These are phyloP conservation scores for Leucoma salicis DNA, from an alignment of 2,888 invertebrate genomes.

Conservation along the genomic window DNA sequence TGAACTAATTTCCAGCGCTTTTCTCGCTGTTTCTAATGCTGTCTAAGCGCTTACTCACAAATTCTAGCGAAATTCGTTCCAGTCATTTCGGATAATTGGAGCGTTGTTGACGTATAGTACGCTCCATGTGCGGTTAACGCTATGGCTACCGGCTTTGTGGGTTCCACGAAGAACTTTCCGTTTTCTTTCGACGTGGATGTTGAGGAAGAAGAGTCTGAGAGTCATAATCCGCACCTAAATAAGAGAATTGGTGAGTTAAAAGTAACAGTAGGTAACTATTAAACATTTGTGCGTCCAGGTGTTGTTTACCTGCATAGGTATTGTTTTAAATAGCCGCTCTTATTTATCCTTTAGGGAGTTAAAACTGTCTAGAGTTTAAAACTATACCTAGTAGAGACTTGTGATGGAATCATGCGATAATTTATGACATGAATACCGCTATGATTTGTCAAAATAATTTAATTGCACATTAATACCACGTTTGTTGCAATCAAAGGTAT, in stretches of 20 bases:
- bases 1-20: constrained; percentile 30
- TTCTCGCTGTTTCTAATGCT: constrained; percentile 27
- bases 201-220: constrained; percentile 60
- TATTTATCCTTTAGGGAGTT: no score
- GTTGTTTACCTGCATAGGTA: background rate
- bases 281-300: background rate
- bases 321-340: background rate
- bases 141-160: constrained; percentile 73
- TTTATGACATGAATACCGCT: no score
- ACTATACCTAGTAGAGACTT: no score
- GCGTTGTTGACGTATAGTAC: constrained; percentile 31
- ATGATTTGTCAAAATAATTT: no score
- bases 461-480: no score
- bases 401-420: background rate
- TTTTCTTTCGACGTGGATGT: constrained; percentile 76
- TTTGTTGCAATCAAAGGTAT: no score
- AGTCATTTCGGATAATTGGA: constrained; percentile 31
- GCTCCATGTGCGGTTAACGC: constrained; percentile 26
- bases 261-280: background rate
- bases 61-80: constrained; percentile 15
- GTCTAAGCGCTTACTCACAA: constrained; percentile 7
- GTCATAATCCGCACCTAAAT: constrained; percentile 57
- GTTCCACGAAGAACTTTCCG: constrained; percentile 75
- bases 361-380: no score
- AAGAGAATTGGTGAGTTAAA: constrained; percentile 63